Evolutionary conservation across 2,797 vertebrate species (phyloP), one percentile per base, ranked within the genome.

Genomic region (Alcedo atthis): DNA sequence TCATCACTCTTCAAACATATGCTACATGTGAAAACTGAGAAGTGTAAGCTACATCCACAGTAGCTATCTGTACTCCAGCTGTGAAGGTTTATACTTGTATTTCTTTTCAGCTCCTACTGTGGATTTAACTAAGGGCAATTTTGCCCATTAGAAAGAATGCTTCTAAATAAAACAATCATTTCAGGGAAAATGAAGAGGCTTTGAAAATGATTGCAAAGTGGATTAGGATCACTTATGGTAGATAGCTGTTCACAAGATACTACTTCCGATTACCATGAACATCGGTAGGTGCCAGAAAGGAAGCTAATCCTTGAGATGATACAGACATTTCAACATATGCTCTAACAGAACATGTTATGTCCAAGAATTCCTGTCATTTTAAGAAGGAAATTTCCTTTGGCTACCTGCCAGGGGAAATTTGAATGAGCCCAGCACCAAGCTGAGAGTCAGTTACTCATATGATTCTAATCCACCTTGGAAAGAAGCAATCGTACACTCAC

Each of bases 101-200:
- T 92, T 59, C 86, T 86, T 95, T 94, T 87, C 91, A 91, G 86
- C 70, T 80, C 80, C 85, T 77, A 89, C 85, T 96, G 92, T 75
- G 86, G 89, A 88, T 95, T 93, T 94, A 94, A 95, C 91, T 94
- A 95, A 94, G 93, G 88, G 73, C 82, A 96, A 93, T 96, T 94
- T 92, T 75, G 66, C 85, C 85, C 93, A 92, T 96, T 97, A 96
- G 87, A 75, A 94, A 83, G 92, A 94, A 95, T 95, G 96, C 92
- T 96, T 96, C 63, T 73, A 92, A 87, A 94, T 63, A 83, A 90
- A 96, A 92, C 87, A 91, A 81, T 90, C 86, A 57, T 94, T 96
- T 92, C 88, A 95, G 66, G 13, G 63, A 89, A 95, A 95, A 96
- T 89, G 86, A 96, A 94, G 93, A 94, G 81, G 71, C 75, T 96